Conservation (phyloP, 92 coral and sea anemone genomes). For the Heteractis magnifica region DNA sequence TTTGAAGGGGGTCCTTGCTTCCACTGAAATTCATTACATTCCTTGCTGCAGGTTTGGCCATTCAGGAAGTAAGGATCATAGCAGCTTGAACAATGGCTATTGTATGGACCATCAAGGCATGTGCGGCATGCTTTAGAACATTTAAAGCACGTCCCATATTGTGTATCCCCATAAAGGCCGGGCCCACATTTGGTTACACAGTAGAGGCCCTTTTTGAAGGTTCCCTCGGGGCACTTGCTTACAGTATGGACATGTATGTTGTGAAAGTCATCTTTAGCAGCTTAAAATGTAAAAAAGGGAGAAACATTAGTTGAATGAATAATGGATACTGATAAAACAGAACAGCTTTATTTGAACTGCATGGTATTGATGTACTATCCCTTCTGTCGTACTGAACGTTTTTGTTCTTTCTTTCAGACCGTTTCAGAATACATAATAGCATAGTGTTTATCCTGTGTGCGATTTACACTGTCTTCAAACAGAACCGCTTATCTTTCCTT, state of each 20-base stretch:
- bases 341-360: no score
- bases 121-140: constrained; percentile 61
- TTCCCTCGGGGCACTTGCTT: constrained; percentile 45
- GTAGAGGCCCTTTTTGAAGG: constrained; percentile 49
- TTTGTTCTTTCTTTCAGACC: no score
- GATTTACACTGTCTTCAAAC: no score
- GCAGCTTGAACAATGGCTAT: constrained; percentile 66
- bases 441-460: no score
- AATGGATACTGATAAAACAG: not conserved
- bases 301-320: not conserved
- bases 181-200: constrained; percentile 66
- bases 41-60: not conserved
- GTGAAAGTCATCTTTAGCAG: not conserved
- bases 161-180: constrained; percentile 66
- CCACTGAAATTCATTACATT: constrained; percentile 14
- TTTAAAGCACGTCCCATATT: constrained; percentile 42
- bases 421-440: no score
- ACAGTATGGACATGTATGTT: not conserved
- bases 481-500: no score
- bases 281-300: not conserved
- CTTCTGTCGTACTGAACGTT: no score
- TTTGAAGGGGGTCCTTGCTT: constrained; percentile 62
- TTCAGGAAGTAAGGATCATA: constrained; percentile 35
- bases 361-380: no score
- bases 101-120: constrained; percentile 49